A percentile compares a stretch with the other conserved stretches of the same genome.
phyloP scores from a whole-genome alignment of 1,140 invertebrate species.

The Belonocnema kinseyi region DNA sequence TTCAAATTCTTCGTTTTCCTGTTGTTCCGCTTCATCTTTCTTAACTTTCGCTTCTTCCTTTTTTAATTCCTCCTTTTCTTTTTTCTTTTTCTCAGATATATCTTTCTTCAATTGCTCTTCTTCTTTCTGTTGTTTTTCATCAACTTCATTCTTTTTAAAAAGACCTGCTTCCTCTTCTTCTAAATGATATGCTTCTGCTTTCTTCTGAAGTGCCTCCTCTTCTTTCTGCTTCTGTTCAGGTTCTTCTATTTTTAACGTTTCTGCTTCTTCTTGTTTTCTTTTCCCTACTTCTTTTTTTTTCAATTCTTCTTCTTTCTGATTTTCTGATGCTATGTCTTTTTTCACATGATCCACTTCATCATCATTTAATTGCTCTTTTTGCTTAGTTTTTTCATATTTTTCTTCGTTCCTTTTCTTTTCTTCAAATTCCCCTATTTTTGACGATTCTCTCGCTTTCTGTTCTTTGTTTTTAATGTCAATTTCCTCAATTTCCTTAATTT shows the following conservation, averaged over 20 bases:
- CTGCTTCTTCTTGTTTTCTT: not conserved
- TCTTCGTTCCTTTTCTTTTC: conserved; percentile 35
- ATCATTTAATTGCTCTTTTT: too few relatives aligned
- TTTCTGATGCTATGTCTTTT: conserved; percentile 36
- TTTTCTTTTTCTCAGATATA: conserved; percentile 41
- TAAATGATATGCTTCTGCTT: conserved; percentile 24
- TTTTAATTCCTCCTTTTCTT: conserved; percentile 42
- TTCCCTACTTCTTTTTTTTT: conserved; percentile 18
- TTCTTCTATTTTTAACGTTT: not conserved
- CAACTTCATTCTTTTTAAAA: conserved; percentile 42
- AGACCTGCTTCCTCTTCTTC: conserved; percentile 39
- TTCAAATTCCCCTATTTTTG: conserved; percentile 42
- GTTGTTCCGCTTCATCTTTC: conserved; percentile 35
- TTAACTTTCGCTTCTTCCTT: conserved; percentile 33
- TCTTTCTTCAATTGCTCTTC: conserved; percentile 44
- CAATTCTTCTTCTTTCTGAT: conserved; percentile 32
- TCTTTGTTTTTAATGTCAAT: conserved; percentile 19
- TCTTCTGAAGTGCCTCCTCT: conserved; percentile 2
- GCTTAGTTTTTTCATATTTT: too few relatives aligned
- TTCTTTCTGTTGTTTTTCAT: conserved; percentile 33
- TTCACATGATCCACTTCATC: too few relatives aligned
- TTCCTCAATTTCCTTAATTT: not conserved
- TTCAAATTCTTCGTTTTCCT: conserved; percentile 16
- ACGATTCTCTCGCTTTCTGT: conserved; percentile 9
- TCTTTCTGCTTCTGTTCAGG: conserved; percentile 1